These are phyloP conservation scores for Anas platyrhynchos DNA, from an alignment of 2,113 vertebrate species.

Conservation along the genomic window DNA sequence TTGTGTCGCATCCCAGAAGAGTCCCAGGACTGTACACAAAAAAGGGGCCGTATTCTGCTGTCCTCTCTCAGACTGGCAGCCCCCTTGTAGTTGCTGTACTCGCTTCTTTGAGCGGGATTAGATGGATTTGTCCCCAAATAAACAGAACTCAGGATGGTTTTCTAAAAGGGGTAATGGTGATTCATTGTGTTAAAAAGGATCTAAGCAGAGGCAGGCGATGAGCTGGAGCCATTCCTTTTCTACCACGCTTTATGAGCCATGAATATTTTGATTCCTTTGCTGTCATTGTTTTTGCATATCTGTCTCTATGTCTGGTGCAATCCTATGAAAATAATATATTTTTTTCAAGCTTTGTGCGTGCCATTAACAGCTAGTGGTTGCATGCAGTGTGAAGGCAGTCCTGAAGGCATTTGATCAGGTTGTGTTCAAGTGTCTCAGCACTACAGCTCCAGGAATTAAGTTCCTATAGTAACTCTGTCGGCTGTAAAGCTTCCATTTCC, in stretches of 20 bases:
- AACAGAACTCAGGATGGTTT: not conserved
- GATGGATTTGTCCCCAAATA: constrained; percentile 47
- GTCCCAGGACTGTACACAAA: not conserved
- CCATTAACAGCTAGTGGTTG: not conserved
- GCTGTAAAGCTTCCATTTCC: not conserved
- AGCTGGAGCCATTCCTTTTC: constrained; percentile 8
- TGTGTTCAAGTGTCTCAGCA: not conserved
- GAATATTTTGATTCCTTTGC: constrained; percentile 30
- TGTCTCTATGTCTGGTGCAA: constrained; percentile 39
- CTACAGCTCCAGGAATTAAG: not conserved
- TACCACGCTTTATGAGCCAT: constrained; percentile 14
- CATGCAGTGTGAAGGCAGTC: not conserved
- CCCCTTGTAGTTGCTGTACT: not conserved
- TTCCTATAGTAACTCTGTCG: not conserved
- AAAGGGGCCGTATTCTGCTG: not conserved
- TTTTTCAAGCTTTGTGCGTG: not conserved
- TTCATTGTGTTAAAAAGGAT: constrained; percentile 3
- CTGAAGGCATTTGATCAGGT: constrained; percentile 37
- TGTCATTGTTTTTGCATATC: constrained; percentile 47
- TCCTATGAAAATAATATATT: not conserved
- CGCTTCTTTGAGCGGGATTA: not conserved
- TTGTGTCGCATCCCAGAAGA: not conserved
- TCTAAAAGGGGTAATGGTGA: constrained; percentile 17
- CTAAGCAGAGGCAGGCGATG: not conserved
- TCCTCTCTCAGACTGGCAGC: not conserved